Conservation (phyloP, 2,797 vertebrate genomes). For the Rhodeus uyekii region DNA sequence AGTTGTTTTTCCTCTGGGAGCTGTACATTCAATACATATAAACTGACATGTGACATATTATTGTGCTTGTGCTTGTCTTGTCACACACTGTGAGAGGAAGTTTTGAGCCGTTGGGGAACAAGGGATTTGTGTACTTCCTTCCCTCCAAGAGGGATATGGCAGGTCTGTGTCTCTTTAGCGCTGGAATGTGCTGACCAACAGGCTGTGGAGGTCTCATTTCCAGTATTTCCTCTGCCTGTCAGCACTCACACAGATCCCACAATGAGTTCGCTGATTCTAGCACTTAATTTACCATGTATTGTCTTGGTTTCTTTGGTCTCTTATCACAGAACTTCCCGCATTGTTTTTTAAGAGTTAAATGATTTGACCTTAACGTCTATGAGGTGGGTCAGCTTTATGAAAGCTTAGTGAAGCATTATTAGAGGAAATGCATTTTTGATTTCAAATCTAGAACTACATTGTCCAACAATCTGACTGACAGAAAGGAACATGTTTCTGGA, state of each 20-base stretch:
- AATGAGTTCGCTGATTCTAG: conserved; percentile 36
- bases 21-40: background rate
- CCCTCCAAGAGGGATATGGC: conserved; percentile 46
- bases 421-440: conserved; percentile 7
- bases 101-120: conserved; percentile 34
- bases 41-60: background rate
- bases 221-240: conserved; percentile 50
- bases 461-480: background rate
- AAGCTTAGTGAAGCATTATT: conserved; percentile 7
- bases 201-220: conserved; percentile 16
- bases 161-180: conserved; percentile 49
- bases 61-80: background rate
- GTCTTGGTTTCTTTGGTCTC: conserved; percentile 33
- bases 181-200: conserved; percentile 68
- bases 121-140: conserved; percentile 66
- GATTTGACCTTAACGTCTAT: conserved; percentile 14
- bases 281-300: background rate
- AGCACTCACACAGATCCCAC: conserved; percentile 33
- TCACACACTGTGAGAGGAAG: conserved; percentile 16
- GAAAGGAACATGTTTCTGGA: background rate
- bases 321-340: conserved; percentile 40
- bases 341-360: conserved; percentile 36
- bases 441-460: background rate
- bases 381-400: background rate
- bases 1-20: conserved; percentile 3